Percentiles rank a stretch among this genome's conserved stretches.
These are phyloP conservation scores for Zapornia atra DNA, from an alignment of 2,113 vertebrate species.

Conservation along the genomic window DNA sequence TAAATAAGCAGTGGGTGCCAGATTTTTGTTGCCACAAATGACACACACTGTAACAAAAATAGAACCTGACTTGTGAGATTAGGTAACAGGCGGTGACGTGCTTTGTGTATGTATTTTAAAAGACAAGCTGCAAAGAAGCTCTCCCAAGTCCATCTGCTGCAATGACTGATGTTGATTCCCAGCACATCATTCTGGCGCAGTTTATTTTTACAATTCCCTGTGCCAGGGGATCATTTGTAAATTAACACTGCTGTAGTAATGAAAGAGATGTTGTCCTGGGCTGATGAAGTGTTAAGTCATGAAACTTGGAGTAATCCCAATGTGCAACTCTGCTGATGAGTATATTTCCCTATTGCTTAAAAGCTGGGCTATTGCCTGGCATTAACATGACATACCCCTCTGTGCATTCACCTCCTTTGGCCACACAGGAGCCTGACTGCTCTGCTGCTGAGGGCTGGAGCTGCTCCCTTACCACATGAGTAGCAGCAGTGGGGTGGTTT, in stretches of 20 bases:
- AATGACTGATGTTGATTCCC: neutral
- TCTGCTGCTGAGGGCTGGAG: neutral
- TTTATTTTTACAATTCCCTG: neutral
- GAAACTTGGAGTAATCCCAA: neutral
- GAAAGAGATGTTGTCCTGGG: neutral
- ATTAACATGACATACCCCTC: neutral
- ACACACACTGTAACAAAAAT: neutral
- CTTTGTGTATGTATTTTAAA: conserved; percentile 6
- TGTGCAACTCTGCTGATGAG: neutral
- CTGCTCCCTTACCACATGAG: neutral
- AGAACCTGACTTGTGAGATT: neutral
- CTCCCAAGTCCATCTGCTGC: neutral
- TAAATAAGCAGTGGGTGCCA: neutral
- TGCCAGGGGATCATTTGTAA: neutral
- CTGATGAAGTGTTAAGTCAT: neutral
- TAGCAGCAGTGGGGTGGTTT: rapidly evolving
- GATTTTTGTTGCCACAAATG: neutral
- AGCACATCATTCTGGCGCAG: neutral
- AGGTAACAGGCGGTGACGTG: neutral
- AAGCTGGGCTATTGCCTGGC: neutral
- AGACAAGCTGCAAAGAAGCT: neutral
- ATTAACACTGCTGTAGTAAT: neutral
- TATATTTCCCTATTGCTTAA: neutral
- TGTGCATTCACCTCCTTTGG: neutral
- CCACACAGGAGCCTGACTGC: neutral